phyloP scores from a whole-genome alignment of 30 jellyfish, hydroid and myxozoan species.

The Chrysaora quinquecirrha region DNA sequence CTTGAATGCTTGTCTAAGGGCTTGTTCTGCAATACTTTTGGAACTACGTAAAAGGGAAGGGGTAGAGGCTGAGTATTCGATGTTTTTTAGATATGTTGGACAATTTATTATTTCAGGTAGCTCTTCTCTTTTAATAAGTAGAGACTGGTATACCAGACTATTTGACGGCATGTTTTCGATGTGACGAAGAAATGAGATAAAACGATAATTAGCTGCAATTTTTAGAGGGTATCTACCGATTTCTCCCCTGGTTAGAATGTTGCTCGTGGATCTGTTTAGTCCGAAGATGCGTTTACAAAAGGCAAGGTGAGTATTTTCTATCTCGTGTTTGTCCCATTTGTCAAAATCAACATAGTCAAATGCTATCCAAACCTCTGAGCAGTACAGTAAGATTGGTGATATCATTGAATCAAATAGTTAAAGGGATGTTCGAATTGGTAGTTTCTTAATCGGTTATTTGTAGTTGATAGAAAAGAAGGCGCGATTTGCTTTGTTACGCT shows the following conservation, averaged over 20 bases:
- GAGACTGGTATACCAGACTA: constrained; percentile 1
- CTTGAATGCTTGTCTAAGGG: too few relatives aligned
- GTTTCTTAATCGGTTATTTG: not conserved
- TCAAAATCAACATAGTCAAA: not conserved
- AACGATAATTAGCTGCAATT: constrained; percentile 18
- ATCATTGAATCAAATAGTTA: not conserved
- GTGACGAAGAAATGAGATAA: not conserved
- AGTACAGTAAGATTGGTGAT: too few relatives aligned
- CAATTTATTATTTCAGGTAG: not conserved
- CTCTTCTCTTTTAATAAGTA: not conserved
- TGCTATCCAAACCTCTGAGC: not conserved
- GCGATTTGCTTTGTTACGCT: not conserved
- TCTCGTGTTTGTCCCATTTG: not conserved
- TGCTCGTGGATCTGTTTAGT: constrained; percentile 14
- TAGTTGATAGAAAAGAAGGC: not conserved
- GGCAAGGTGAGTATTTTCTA: not conserved
- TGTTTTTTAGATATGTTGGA: not conserved
- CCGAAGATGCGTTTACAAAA: not conserved
- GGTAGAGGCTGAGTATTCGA: too few relatives aligned
- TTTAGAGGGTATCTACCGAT: constrained; percentile 15
- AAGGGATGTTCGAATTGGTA: not conserved
- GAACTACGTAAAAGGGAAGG: too few relatives aligned
- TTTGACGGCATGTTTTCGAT: constrained; percentile 14
- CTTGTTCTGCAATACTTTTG: too few relatives aligned
- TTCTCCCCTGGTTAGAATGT: constrained; percentile 20